Evolutionary conservation across 2,113 vertebrate genomes (phyloP), one percentile per base, ranked within the genome.

Genomic region (Scophthalmus maximus): DNA sequence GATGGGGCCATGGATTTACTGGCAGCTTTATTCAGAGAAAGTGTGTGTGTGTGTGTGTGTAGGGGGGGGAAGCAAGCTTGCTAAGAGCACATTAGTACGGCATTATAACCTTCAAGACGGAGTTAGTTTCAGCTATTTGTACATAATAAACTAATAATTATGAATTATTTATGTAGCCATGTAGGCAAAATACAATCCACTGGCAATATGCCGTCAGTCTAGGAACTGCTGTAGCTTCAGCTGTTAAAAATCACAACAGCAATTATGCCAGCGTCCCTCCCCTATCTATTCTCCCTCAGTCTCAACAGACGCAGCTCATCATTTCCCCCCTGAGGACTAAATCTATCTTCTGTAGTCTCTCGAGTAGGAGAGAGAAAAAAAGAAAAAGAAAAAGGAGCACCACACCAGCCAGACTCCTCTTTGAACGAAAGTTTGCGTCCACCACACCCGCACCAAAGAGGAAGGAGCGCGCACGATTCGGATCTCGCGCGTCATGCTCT

Each of bases 401-500:
- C 50, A 76, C 66, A 81, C 53, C 50, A 79, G 30, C 32, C 14
- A 4, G 30, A 42, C 12, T 46, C 42, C 38, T 25, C 12, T 36
- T 65, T 51, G 9, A 69, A 25, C 34, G 4, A 49, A 73, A 57
- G 22, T 55, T 36, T n/a, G 30, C 42, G 78, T 75, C 67, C 25
- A 1, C 32, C 68, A 40, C 64, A n/a, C n/a, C n/a, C n/a, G n/a
- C n/a, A n/a, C n/a, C 69, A 55, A 71, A 68, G 65, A 65, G 64
- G 71, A 82, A 76, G 68, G 76, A 75, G 74, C 51, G 56, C 50
- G 17, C 75, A 67, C 69, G 78, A 84, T 88, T 76, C 71, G 79
- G 72, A 87, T 86, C 85, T 87, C 66, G 77, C 22, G 72, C 72
- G 72, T 83, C 73, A 75, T 83, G 78, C 72, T 84, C 60, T 83